Evolutionary conservation across 2,888 invertebrate species (phyloP).

Genomic region (Tipula vernalis): DNA sequence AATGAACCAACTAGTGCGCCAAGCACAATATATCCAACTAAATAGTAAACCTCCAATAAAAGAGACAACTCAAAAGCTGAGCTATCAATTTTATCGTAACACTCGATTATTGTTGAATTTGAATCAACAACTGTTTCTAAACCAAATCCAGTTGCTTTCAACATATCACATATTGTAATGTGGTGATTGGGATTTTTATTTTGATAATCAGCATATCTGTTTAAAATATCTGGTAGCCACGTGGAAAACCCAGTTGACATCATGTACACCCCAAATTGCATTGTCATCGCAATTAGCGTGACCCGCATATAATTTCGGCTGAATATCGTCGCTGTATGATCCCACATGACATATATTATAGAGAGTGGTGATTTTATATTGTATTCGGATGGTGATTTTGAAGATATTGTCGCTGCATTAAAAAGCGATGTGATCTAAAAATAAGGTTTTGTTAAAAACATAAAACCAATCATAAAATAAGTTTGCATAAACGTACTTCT

Average conservation of each 20-base stretch:
- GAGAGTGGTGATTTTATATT: neutral
- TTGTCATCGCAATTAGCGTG: constrained; percentile 25
- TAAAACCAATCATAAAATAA: neutral
- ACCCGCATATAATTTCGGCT: constrained; percentile 23
- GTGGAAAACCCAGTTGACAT: constrained; percentile 29
- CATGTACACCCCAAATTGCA: constrained; percentile 28
- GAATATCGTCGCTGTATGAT: constrained; percentile 30
- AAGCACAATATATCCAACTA: constrained; percentile 25
- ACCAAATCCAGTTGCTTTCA: constrained; percentile 14
- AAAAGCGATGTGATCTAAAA: neutral
- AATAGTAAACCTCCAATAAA: constrained; percentile 24
- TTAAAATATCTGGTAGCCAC: constrained; percentile 32
- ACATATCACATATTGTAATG: constrained; percentile 26
- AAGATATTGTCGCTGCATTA: neutral
- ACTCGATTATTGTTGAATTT: constrained; percentile 13
- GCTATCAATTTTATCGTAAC: constrained; percentile 24
- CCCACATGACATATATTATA: constrained; percentile 23
- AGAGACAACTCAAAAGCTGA: constrained; percentile 25
- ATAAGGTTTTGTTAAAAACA: neutral
- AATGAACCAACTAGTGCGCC: constrained; percentile 24
- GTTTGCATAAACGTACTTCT: neutral
- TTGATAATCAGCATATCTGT: constrained; percentile 25
- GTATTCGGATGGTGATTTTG: neutral
- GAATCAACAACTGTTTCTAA: neutral
- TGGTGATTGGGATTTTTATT: constrained; percentile 21